These are phyloP conservation scores for Gorsachius magnificus DNA, from an alignment of 2,797 vertebrate species.

Conservation along the genomic window DNA sequence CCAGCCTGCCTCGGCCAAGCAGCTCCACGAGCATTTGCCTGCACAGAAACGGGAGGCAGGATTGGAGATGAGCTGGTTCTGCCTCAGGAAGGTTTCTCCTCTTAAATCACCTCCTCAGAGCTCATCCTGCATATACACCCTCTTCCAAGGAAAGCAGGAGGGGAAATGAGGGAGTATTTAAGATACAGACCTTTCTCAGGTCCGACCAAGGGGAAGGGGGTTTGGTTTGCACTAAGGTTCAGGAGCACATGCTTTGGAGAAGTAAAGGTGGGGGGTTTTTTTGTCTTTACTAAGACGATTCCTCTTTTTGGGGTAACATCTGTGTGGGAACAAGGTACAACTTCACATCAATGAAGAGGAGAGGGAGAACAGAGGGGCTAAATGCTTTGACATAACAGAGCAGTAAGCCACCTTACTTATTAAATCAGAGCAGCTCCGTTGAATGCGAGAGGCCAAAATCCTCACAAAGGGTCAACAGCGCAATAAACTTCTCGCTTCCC, in stretches of 20 bases:
- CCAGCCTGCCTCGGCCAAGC: neutral
- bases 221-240: neutral
- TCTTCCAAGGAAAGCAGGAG: neutral
- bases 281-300: neutral
- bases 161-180: neutral
- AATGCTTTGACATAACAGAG: neutral
- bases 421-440: neutral
- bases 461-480: neutral
- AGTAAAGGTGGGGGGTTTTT: neutral
- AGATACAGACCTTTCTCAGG: neutral
- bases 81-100: neutral
- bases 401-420: neutral
- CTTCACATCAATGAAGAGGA: neutral
- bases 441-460: neutral
- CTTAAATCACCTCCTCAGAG: neutral
- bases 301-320: neutral
- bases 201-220: neutral
- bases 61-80: neutral
- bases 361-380: neutral
- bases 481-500: neutral
- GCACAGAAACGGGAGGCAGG: neutral
- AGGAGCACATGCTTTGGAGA: fast-evolving
- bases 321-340: neutral
- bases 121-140: neutral
- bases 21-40: fast-evolving